These are phyloP conservation scores for Dysidea cf. avara DNA, from an alignment of 37 sponge, comb jelly and placozoan genomes.

Conservation along the genomic window DNA sequence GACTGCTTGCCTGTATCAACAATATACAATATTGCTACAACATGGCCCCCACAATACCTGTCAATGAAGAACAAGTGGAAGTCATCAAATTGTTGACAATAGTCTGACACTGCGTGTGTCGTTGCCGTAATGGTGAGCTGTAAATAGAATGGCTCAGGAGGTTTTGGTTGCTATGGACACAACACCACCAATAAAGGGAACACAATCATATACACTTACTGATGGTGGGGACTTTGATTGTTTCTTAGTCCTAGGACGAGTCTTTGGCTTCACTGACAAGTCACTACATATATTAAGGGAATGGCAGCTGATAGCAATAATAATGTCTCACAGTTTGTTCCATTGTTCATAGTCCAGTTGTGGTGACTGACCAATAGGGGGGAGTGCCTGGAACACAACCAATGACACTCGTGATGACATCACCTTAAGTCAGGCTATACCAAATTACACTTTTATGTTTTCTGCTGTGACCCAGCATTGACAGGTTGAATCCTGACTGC, in stretches of 20 bases:
- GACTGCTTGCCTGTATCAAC: background rate
- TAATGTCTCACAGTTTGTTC: slow-evolving; percentile 35
- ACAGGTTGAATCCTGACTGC: no score
- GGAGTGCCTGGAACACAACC: slow-evolving; percentile 4
- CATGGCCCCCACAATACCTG: background rate
- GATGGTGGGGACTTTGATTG: background rate
- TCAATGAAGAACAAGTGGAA: slow-evolving; percentile 51
- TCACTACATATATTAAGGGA: slow-evolving; percentile 16
- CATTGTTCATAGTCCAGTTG: slow-evolving; percentile 26
- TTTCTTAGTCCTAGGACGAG: slow-evolving; percentile 4
- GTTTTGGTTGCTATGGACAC: slow-evolving; percentile 39
- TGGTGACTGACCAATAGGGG: slow-evolving; percentile 11
- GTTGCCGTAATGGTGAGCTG: slow-evolving; percentile 67
- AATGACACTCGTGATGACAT: no score
- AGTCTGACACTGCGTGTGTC: slow-evolving; percentile 74
- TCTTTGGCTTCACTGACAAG: slow-evolving; percentile 22
- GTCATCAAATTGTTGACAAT: slow-evolving; percentile 30
- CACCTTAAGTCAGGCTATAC: no score
- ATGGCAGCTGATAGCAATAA: background rate
- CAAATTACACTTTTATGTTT: no score
- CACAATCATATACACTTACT: background rate
- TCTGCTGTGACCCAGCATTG: no score
- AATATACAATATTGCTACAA: background rate
- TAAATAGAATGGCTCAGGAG: slow-evolving; percentile 49
- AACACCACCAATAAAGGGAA: no score